Conservation (phyloP, 2,113 vertebrate genomes). For the Trichomycterus rosablanca region DNA sequence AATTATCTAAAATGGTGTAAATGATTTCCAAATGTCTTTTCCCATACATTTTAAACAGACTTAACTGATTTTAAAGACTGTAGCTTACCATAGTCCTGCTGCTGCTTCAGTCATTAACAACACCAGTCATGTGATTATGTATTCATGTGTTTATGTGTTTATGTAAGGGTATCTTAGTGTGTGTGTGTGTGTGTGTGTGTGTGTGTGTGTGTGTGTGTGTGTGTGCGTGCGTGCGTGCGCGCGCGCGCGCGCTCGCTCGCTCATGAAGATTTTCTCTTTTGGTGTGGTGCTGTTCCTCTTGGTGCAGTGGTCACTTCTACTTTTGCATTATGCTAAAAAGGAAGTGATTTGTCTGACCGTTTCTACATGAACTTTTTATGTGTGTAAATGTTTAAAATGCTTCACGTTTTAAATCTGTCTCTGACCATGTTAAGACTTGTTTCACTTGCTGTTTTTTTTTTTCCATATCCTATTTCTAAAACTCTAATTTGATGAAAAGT, state of each 20-base stretch:
- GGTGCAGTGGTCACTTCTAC: too few relatives aligned
- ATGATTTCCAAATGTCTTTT: slow-evolving; percentile 64
- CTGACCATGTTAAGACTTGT: too few relatives aligned
- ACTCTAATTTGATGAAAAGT: too few relatives aligned
- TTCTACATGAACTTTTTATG: too few relatives aligned
- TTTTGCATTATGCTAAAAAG: too few relatives aligned
- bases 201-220: background rate
- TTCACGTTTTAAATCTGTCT: too few relatives aligned
- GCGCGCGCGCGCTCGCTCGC: slow-evolving; percentile 59
- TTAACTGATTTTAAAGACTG: slow-evolving; percentile 63
- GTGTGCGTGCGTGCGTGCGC: background rate
- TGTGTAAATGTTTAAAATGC: slow-evolving; percentile 5
- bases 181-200: background rate
- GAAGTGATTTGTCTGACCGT: too few relatives aligned
- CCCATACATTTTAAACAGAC: slow-evolving; percentile 69
- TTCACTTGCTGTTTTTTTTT: too few relatives aligned
- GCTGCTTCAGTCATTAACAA: slow-evolving; percentile 65
- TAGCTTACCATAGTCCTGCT: slow-evolving; percentile 69
- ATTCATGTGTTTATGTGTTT: background rate
- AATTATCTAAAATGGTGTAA: slow-evolving; percentile 64
- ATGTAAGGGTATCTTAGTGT: background rate
- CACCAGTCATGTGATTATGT: too few relatives aligned
- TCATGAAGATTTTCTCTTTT: slow-evolving; percentile 67
- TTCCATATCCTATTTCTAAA: too few relatives aligned
- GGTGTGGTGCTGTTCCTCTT: slow-evolving; percentile 65